A percentile compares a stretch with the other conserved stretches of the same genome.
phyloP scores from a whole-genome alignment of 2,888 invertebrate genomes.

The Phyto melanocephala region DNA sequence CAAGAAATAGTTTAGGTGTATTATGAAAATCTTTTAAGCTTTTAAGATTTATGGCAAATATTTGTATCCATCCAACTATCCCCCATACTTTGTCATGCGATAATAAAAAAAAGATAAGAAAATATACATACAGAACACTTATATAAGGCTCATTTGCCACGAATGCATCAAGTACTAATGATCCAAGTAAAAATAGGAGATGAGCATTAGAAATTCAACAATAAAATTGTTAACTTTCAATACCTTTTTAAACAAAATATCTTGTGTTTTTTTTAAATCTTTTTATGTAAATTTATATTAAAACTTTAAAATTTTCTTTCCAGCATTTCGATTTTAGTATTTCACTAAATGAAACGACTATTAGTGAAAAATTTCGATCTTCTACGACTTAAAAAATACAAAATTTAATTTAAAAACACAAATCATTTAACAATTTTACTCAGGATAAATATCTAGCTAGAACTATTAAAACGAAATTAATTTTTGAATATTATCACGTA shows the following conservation, averaged over 20 bases:
- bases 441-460: too few relatives aligned
- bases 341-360: too few relatives aligned
- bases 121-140: not conserved
- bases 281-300: not conserved
- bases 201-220: not conserved
- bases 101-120: constrained; percentile 18
- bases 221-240: constrained; percentile 9
- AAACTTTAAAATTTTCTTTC: not conserved
- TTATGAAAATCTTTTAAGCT: constrained; percentile 50
- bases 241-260: not conserved
- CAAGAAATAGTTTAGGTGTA: constrained; percentile 10
- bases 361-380: too few relatives aligned
- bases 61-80: not conserved
- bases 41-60: constrained; percentile 22
- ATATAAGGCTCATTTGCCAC: constrained; percentile 12
- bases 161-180: not conserved
- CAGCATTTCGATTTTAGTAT: not conserved
- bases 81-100: not conserved
- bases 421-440: too few relatives aligned
- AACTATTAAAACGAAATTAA: too few relatives aligned
- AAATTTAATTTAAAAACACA: too few relatives aligned
- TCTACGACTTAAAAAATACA: too few relatives aligned
- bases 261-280: not conserved
- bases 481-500: too few relatives aligned
- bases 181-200: not conserved